phyloP scores from a whole-genome alignment of 2,797 vertebrate species.

The Sebastes elongatus region DNA sequence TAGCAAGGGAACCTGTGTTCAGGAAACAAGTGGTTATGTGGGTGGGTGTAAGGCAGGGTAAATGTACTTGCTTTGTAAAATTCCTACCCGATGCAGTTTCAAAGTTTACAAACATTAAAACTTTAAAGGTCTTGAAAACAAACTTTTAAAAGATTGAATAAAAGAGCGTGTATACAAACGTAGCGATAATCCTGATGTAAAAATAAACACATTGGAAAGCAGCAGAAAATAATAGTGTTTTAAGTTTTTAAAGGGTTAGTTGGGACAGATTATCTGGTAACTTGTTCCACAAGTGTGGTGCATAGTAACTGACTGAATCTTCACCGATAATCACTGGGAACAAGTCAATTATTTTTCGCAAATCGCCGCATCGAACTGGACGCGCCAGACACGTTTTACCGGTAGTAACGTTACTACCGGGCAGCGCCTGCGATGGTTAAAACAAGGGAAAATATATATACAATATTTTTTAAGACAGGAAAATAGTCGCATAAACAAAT shows the following conservation, averaged over 20 bases:
- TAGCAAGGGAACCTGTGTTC: neutral
- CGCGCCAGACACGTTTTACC: too few relatives aligned
- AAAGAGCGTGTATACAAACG: neutral
- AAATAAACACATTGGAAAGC: neutral
- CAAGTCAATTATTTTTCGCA: too few relatives aligned
- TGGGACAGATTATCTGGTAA: neutral
- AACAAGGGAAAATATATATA: too few relatives aligned
- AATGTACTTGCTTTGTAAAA: too few relatives aligned
- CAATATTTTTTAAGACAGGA: too few relatives aligned
- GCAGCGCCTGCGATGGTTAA: too few relatives aligned
- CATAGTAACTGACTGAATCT: neutral
- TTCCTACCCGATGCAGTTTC: neutral
- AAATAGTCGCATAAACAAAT: too few relatives aligned
- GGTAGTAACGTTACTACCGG: too few relatives aligned
- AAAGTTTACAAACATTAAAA: neutral
- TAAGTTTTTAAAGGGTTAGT: too few relatives aligned
- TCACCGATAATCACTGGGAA: neutral
- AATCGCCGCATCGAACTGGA: too few relatives aligned
- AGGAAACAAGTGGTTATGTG: neutral
- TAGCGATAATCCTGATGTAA: neutral
- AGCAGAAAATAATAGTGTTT: too few relatives aligned
- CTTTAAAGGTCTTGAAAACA: neutral
- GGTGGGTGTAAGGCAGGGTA: rapidly evolving
- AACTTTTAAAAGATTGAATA: too few relatives aligned
- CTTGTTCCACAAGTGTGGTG: neutral